These are phyloP conservation scores for Latrodectus hesperus DNA, from an alignment of 2,888 invertebrate genomes.

Conservation along the genomic window DNA sequence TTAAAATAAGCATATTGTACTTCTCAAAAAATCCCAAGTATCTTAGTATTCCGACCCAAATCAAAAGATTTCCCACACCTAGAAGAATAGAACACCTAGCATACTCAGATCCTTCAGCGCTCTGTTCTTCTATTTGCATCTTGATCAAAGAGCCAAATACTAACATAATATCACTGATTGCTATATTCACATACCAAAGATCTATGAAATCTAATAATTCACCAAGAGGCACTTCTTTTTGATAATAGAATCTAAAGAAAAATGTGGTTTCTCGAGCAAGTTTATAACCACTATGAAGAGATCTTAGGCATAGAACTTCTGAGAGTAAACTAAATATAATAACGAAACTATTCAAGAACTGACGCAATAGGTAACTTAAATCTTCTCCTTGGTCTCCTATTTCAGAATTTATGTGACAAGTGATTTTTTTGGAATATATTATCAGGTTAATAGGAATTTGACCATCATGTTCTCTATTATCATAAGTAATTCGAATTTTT, in stretches of 20 bases:
- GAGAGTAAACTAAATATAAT: conserved; percentile 79
- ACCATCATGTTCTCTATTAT: conserved; percentile 95
- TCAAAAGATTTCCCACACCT: conserved; percentile 94
- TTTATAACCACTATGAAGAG: conserved; percentile 90
- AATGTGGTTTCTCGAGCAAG: conserved; percentile 78
- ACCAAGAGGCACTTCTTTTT: conserved; percentile 83
- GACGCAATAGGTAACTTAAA: conserved; percentile 47
- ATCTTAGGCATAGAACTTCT: conserved; percentile 88
- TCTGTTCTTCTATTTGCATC: conserved; percentile 90
- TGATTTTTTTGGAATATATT: conserved; percentile 84
- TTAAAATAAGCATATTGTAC: conserved; percentile 97
- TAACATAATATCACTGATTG: conserved; percentile 93
- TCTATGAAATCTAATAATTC: conserved; percentile 94
- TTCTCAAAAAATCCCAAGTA: conserved; percentile 98
- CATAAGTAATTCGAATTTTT: conserved; percentile 82
- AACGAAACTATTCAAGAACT: conserved; percentile 74
- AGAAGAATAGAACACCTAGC: conserved; percentile 94
- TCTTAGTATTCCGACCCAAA: conserved; percentile 97
- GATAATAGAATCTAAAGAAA: conserved; percentile 81
- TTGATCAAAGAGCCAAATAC: conserved; percentile 94
- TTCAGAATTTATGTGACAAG: conserved; percentile 84
- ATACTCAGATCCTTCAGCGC: conserved; percentile 90
- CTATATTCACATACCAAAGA: conserved; percentile 97
- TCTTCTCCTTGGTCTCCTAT: conserved; percentile 77
- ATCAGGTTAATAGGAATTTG: conserved; percentile 89